These are phyloP conservation scores for Holothuria scabra DNA, from an alignment of 53 echinoderm and acorn worm species.

Conservation along the genomic window DNA sequence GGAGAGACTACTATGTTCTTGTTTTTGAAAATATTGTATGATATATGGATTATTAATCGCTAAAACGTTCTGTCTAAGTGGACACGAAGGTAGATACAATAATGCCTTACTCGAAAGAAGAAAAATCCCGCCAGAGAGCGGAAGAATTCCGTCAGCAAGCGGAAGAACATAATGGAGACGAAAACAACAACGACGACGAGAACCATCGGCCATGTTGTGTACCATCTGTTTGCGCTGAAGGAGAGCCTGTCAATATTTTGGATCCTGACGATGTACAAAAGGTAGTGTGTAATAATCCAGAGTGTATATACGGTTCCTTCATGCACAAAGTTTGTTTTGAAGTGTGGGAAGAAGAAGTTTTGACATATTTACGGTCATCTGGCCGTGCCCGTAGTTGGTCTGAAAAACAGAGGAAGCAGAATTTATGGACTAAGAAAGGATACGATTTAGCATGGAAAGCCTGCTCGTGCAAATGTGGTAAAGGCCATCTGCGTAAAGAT, in stretches of 20 bases:
- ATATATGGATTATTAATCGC: neutral
- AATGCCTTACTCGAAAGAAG: slow-evolving; percentile 97
- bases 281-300: slow-evolving; percentile 97
- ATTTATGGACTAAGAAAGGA: slow-evolving; percentile 99
- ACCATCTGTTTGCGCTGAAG: slow-evolving; percentile 79
- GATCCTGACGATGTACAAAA: slow-evolving; percentile 91
- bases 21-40: slow-evolving; percentile 13
- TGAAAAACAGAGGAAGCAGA: slow-evolving; percentile 96
- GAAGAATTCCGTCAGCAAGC: slow-evolving; percentile 91
- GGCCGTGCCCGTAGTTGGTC: slow-evolving; percentile 98
- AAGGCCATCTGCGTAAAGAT: slow-evolving; percentile 98
- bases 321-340: slow-evolving; percentile 97
- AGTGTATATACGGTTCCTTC: slow-evolving; percentile 75
- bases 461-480: slow-evolving; percentile 92
- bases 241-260: slow-evolving; percentile 75
- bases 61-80: neutral
- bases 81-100: slow-evolving; percentile 2
- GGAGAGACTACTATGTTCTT: neutral
- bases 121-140: slow-evolving; percentile 79
- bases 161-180: slow-evolving; percentile 64
- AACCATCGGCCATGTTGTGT: slow-evolving; percentile 84
- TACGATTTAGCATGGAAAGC: slow-evolving; percentile 99
- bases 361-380: slow-evolving; percentile 92
- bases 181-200: slow-evolving; percentile 69
- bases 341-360: slow-evolving; percentile 92